Evolutionary conservation across 1,140 invertebrate genomes (phyloP), one percentile per base, ranked within the genome.

Genomic region (Drosophila murphyi): DNA sequence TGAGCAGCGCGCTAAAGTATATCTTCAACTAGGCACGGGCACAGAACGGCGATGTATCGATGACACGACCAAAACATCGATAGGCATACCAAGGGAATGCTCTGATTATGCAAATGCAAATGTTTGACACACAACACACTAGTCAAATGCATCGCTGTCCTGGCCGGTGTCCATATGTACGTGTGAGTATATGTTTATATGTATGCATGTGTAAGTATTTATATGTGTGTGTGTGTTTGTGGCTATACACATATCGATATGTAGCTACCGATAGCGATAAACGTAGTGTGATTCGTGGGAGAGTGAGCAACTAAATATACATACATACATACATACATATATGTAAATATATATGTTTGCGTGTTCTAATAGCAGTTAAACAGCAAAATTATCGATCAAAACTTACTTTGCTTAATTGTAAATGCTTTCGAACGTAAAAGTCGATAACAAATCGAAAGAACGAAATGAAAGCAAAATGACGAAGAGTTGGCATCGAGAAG

Each of bases 341-440:
- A 43, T n/a, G 39, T 39, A 43, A 60, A 60, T 60, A 48, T 43
- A 6, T 43, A n/a, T 43, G 39, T 43, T 32, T 32, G 20, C 43
- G 47, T 48, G 20, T 47, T 47, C 32, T 62, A 61, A 56, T 82
- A 88, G 85, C 83, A 67, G 37, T 69, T 55, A 70, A 75, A 52
- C 41, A 50, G 82, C 72, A 72, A n/a, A 89, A 86, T 78, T 75
- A 80, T 83, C 56, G 50, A n/a, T 63, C 20, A 43, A 55, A 80
- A 88, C 83, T 88, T 88, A 88, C 83, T 88, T 88, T 88, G 83
- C 83, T 89, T 89, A 88, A 89, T 89, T 88, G 83, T 88, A 88
- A 88, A 88, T 88, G 83, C 83, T 88, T 80, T 77, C 57, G 31
- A 67, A 68, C 63, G 74, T 56, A 70, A 63, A 78, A 43, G 32